These are phyloP conservation scores for Rhabdomys pumilio DNA, from an alignment of 2,797 vertebrate genomes.

Conservation along the genomic window DNA sequence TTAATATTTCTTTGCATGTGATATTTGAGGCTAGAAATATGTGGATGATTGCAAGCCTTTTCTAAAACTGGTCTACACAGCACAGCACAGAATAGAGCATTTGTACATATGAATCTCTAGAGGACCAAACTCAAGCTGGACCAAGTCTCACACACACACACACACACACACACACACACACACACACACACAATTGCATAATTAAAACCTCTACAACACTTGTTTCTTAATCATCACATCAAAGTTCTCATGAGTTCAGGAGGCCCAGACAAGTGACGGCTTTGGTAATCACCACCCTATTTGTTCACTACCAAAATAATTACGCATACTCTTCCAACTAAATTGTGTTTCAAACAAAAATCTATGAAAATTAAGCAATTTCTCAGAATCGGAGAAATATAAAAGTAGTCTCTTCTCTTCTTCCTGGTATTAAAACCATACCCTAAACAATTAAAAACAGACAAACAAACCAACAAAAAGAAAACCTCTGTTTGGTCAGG, in stretches of 20 bases:
- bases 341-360: conserved; percentile 33
- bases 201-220: conserved; percentile 8
- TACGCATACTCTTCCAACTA: conserved; percentile 28
- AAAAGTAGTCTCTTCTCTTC: not conserved
- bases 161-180: not conserved
- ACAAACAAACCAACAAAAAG: not conserved
- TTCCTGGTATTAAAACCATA: not conserved
- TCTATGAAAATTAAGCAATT: conserved; percentile 47
- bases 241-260: conserved; percentile 36
- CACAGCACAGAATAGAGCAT: not conserved
- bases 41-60: not conserved
- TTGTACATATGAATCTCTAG: not conserved
- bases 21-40: not conserved
- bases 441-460: not conserved
- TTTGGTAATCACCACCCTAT: conserved; percentile 19
- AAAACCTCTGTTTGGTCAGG: not conserved
- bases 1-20: conserved; percentile 27
- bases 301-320: conserved; percentile 13
- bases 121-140: not conserved
- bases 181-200: not conserved
- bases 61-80: not conserved
- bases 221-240: conserved; percentile 23
- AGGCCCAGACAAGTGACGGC: not conserved
- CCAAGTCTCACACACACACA: not conserved
- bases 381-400: conserved; percentile 47